These are phyloP conservation scores for Ramazzottius varieornatus DNA, from an alignment of 2,888 invertebrate species.

Conservation along the genomic window DNA sequence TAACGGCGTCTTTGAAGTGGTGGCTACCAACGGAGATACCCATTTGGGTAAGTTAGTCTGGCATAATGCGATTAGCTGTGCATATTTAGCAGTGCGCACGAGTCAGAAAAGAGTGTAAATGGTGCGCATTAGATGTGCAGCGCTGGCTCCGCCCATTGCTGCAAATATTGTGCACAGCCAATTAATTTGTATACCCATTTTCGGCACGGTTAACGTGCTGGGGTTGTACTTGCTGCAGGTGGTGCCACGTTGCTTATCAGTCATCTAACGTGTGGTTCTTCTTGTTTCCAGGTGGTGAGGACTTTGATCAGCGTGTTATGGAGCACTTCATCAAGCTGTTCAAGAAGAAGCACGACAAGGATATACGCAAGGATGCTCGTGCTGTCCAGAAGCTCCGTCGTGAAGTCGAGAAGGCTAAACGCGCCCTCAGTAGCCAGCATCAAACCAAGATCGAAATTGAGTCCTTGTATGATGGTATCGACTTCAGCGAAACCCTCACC, in stretches of 20 bases:
- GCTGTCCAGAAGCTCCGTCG: conserved; percentile 84
- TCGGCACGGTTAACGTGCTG: too few species aligned
- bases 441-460: conserved; percentile 95
- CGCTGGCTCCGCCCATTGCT: too few species aligned
- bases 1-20: conserved; percentile 84
- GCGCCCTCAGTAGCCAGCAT: conserved; percentile 72
- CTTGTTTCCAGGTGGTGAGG: conserved; percentile 74
- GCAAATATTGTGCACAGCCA: too few species aligned
- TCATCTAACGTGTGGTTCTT: too few species aligned
- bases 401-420: conserved; percentile 89
- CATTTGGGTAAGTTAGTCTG: conserved; percentile 43
- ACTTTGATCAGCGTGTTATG: conserved; percentile 93
- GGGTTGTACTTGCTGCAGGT: too few species aligned
- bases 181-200: too few species aligned
- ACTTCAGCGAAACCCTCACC: conserved; percentile 89
- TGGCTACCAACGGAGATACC: conserved; percentile 77
- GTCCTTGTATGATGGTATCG: conserved; percentile 88
- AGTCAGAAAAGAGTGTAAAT: too few species aligned
- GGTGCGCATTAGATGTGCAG: too few species aligned
- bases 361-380: conserved; percentile 68
- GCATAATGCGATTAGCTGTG: too few species aligned
- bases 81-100: too few species aligned
- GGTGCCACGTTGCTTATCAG: too few species aligned
- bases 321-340: conserved; percentile 94
- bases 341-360: conserved; percentile 95